Evolutionary conservation across 2,797 vertebrate species (phyloP), one percentile per base, ranked within the genome.

Genomic region (Avahi laniger): DNA sequence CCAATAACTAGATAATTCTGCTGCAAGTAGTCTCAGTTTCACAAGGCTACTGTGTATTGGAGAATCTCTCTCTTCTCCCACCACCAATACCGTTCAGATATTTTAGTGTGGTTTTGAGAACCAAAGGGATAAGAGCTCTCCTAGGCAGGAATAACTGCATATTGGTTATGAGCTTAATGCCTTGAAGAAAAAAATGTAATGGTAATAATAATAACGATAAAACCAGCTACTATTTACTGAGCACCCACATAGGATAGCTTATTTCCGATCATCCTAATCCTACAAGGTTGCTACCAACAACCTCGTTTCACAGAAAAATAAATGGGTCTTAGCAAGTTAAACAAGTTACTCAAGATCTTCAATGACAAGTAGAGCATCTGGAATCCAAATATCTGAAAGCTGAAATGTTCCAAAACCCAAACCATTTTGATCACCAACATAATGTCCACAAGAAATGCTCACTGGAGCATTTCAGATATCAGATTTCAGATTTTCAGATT

Each of bases 161-260:
- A 61, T 26, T 65, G 57, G 22, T 43, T 65, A 33, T 22, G 35
- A 59, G 12, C 20, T 35, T 67, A 84, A 84, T 59, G 26, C 28
- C 57, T 90, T 93, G n/a, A 92, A 90, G 7, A 84, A 79, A 88
- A 88, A 46, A 81, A 69, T 46, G 75, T 30, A 67, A 61, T 82
- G 28, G 9, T 24, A 26, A 84, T 54, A 50, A 59, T 54, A 59
- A 85, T 67, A 24, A 63, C 0, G 33, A n/a, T 70, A 87, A 84
- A 86, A 70, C 20, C 70, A 93, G 57, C n/a, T 83, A 35, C 50
- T 2, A 14, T 48, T 87, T 84, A 38, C 20, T 75, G 46, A 80
- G 38, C 38, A 70, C 13, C 59, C 50, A 57, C 38, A 86, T 57
- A 69, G 20, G 63, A 43, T 26, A n/a, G 35, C 11, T 75, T 94